Conservation (phyloP, 2,888 invertebrate genomes). For the Lissonota sp. region DNA sequence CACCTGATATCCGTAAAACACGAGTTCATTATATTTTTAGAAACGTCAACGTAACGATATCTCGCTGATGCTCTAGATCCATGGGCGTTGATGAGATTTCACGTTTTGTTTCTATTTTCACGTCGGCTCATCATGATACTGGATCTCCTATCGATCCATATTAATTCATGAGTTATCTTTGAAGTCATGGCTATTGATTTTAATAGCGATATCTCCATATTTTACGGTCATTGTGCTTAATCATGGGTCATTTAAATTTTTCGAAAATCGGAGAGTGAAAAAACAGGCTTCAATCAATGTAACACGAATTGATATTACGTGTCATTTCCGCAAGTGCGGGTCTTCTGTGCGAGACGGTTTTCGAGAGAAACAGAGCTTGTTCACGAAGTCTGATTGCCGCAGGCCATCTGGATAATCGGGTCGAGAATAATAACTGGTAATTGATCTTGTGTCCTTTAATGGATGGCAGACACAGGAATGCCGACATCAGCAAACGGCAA, state of each 20-base stretch:
- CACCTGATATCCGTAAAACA: neutral
- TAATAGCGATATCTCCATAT: neutral
- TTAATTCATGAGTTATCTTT: slow-evolving; percentile 16
- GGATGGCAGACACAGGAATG: slow-evolving; percentile 53
- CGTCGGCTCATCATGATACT: neutral
- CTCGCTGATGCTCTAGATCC: slow-evolving; percentile 29
- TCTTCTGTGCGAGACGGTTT: slow-evolving; percentile 25
- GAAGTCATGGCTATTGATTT: slow-evolving; percentile 19
- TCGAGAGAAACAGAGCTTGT: slow-evolving; percentile 13
- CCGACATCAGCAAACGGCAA: slow-evolving; percentile 23
- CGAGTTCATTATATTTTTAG: slow-evolving; percentile 9
- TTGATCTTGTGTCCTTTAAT: slow-evolving; percentile 62
- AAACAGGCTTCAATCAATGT: neutral
- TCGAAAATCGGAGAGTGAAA: neutral
- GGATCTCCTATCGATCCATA: slow-evolving; percentile 3
- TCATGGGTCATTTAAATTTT: neutral
- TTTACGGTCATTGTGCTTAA: neutral
- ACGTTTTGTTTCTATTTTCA: slow-evolving; percentile 13
- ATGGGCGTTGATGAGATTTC: slow-evolving; percentile 46
- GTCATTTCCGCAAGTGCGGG: slow-evolving; percentile 6
- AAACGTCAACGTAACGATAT: neutral
- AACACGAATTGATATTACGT: slow-evolving; percentile 5
- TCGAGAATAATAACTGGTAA: slow-evolving; percentile 64
- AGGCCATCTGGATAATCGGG: slow-evolving; percentile 60
- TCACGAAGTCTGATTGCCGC: slow-evolving; percentile 39